Conservation (phyloP, 2,888 invertebrate genomes). For the Chymomyza caudatula region DNA sequence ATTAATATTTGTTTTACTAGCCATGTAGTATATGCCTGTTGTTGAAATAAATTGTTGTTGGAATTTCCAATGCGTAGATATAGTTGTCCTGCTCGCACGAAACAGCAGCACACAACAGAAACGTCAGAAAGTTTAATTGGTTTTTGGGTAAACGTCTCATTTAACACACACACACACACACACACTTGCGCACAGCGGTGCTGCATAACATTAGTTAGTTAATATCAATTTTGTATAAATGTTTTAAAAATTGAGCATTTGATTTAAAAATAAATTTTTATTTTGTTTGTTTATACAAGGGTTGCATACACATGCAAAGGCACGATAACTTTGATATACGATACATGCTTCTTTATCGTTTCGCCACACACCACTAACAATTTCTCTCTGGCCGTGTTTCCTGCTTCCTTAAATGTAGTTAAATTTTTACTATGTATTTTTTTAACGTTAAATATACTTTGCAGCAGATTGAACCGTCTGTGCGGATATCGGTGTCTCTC, state of each 20-base stretch:
- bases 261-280: not conserved
- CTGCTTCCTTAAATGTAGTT: constrained; percentile 30
- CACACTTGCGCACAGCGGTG: not conserved
- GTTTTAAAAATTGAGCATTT: not conserved
- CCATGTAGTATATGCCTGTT: constrained; percentile 44
- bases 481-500: constrained; percentile 97
- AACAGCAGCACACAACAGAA: constrained; percentile 56
- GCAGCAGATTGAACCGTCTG: constrained; percentile 89
- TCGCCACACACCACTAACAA: constrained; percentile 22
- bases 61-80: constrained; percentile 56
- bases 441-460: constrained; percentile 21
- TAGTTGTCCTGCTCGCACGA: constrained; percentile 53
- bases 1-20: constrained; percentile 16
- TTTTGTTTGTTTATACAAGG: not conserved
- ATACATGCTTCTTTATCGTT: constrained; percentile 27
- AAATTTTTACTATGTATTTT: constrained; percentile 14
- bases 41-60: constrained; percentile 59
- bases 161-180: not conserved
- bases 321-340: constrained; percentile 28
- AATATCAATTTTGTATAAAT: not conserved
- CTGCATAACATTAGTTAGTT: not conserved
- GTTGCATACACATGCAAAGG: not conserved
- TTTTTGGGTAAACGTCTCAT: constrained; percentile 25
- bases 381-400: constrained; percentile 21
- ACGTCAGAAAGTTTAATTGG: constrained; percentile 56